Percentiles rank a stretch among this genome's conserved stretches.
These are phyloP conservation scores for Axis porcinus DNA, from an alignment of 2,113 vertebrate genomes.

Conservation along the genomic window DNA sequence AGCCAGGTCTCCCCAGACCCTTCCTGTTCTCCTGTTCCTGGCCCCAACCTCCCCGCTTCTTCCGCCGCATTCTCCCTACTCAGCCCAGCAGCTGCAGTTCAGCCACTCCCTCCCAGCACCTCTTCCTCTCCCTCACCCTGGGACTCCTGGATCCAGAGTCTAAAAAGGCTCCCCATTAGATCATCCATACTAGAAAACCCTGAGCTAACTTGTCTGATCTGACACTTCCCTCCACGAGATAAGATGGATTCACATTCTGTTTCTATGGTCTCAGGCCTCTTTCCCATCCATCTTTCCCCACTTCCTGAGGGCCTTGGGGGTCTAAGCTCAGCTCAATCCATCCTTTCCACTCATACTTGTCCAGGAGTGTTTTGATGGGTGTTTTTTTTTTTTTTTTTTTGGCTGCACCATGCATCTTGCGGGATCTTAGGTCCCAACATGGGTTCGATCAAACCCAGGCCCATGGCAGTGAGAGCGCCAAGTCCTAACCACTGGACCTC, in stretches of 20 bases:
- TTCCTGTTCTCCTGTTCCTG: neutral
- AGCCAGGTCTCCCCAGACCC: neutral
- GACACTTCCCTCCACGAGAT: neutral
- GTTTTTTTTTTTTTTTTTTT: neutral
- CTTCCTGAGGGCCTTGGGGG: neutral
- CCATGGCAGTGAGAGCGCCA: neutral
- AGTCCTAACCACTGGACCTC: neutral
- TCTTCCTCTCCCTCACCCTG: neutral
- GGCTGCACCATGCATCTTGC: rapidly evolving
- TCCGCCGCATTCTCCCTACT: neutral
- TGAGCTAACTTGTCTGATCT: neutral
- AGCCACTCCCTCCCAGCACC: neutral
- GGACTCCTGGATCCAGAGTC: neutral
- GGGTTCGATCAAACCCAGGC: neutral
- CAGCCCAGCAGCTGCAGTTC: neutral
- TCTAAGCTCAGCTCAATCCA: neutral
- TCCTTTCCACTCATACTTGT: neutral
- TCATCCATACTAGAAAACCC: neutral
- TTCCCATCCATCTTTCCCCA: neutral
- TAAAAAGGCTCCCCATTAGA: neutral
- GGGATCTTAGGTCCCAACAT: neutral
- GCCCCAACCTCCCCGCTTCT: neutral
- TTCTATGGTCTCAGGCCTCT: neutral
- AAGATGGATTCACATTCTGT: neutral
- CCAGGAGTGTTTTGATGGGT: neutral